A percentile compares a stretch with the other conserved stretches of the same genome.
Evolutionary conservation across 2,888 invertebrate species (phyloP).

Genomic region (Sarcophaga variegata): DNA sequence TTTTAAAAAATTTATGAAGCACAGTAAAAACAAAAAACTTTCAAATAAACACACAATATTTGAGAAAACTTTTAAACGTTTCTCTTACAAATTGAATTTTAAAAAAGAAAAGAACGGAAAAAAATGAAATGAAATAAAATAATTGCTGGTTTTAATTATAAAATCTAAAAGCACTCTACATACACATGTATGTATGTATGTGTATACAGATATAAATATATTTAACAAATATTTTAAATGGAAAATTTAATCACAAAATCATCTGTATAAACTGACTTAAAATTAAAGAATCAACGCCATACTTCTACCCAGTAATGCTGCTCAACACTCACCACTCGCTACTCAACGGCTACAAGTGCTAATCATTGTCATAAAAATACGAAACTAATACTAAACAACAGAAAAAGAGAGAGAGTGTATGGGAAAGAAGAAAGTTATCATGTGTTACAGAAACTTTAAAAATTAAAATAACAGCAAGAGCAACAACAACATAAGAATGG

Average conservation of each 20-base stretch:
- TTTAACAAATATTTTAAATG: too few relatives aligned
- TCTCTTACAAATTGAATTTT: too few relatives aligned
- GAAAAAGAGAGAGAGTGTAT: background rate
- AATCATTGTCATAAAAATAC: constrained; percentile 33
- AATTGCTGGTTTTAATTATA: background rate
- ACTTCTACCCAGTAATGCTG: background rate
- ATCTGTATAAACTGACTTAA: background rate
- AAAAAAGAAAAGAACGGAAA: too few relatives aligned
- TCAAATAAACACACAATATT: too few relatives aligned
- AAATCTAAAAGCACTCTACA: background rate
- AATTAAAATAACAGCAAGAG: background rate
- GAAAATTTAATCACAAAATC: too few relatives aligned
- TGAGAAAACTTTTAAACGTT: too few relatives aligned
- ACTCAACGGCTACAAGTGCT: background rate
- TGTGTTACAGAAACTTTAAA: constrained; percentile 45
- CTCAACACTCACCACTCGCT: background rate
- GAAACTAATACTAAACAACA: background rate
- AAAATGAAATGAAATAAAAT: background rate
- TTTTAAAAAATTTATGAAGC: too few relatives aligned
- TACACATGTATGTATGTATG: background rate
- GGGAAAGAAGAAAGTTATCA: background rate
- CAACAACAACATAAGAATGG: background rate
- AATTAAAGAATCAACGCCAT: background rate
- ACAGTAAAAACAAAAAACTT: too few relatives aligned
- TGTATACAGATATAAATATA: background rate